Evolutionary conservation across 2,888 invertebrate genomes (phyloP).

Genomic region (Drosophila flavopinicola): DNA sequence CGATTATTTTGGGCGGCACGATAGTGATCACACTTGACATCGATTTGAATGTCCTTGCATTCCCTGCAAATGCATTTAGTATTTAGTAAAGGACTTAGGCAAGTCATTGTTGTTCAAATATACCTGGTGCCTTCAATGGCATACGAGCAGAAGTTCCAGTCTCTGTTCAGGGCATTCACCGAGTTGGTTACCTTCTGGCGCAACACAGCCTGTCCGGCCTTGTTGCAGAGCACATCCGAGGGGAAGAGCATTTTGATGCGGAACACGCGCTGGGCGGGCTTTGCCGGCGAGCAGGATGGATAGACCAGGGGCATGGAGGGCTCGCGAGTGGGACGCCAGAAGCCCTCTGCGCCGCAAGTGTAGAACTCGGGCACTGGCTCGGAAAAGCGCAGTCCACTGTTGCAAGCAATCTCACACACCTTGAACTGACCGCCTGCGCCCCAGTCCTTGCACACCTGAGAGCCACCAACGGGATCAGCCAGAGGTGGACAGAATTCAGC

Average conservation of each 20-base stretch:
- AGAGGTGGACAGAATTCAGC: constrained; percentile 96
- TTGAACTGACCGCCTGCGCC: constrained; percentile 98
- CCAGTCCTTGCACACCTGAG: constrained; percentile 97
- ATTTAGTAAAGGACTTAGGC: fast-evolving
- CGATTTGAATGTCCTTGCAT: constrained; percentile 95
- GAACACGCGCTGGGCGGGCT: constrained; percentile 97
- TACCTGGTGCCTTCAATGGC: constrained; percentile 90
- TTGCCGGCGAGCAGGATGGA: constrained; percentile 94
- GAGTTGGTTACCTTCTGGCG: constrained; percentile 95
- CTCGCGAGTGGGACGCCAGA: constrained; percentile 95
- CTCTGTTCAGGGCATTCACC: constrained; percentile 95
- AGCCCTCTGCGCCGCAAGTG: constrained; percentile 98
- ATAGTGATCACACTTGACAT: constrained; percentile 95
- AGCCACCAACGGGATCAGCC: constrained; percentile 95
- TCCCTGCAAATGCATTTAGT: constrained; percentile 86
- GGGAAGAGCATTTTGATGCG: constrained; percentile 97
- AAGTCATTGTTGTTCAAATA: not conserved
- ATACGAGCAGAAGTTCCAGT: constrained; percentile 98
- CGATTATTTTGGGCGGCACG: constrained; percentile 86
- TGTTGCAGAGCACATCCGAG: constrained; percentile 97
- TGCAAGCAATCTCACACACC: constrained; percentile 95
- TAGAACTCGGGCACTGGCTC: constrained; percentile 98
- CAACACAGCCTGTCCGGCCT: constrained; percentile 96
- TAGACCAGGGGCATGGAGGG: constrained; percentile 93
- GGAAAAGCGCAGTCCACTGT: constrained; percentile 94